Evolutionary conservation across 2,113 vertebrate genomes (phyloP).

Genomic region (Carollia perspicillata): DNA sequence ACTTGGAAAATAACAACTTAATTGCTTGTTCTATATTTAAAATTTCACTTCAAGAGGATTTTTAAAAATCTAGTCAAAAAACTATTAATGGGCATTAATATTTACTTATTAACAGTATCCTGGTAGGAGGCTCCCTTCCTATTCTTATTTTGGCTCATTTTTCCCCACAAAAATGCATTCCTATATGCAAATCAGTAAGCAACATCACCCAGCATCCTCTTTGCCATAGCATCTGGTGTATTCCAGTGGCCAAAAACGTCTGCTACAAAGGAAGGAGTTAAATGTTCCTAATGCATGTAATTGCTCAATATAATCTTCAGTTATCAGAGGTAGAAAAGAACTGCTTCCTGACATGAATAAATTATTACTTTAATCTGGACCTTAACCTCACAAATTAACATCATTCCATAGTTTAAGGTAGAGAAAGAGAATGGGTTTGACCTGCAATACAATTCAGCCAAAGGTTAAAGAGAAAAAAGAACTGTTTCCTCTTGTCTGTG

Average conservation of each 20-base stretch:
- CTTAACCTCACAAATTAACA: conserved; percentile 40
- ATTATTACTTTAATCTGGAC: conserved; percentile 3
- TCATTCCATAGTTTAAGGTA: neutral
- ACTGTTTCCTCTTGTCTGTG: neutral
- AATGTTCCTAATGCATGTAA: conserved; percentile 1
- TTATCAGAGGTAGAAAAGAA: conserved; percentile 18
- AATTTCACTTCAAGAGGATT: neutral
- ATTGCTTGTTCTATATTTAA: neutral
- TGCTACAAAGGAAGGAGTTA: conserved; percentile 22
- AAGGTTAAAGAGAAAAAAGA: conserved; percentile 13
- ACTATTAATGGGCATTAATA: neutral
- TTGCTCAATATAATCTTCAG: neutral
- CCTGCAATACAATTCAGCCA: conserved; percentile 34
- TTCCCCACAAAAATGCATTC: neutral
- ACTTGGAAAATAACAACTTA: neutral
- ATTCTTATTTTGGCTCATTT: neutral
- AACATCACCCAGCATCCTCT: neutral
- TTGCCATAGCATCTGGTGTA: conserved; percentile 16
- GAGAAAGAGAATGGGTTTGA: neutral
- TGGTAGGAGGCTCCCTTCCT: neutral
- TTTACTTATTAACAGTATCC: neutral
- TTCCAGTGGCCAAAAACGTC: conserved; percentile 44
- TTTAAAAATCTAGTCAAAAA: neutral
- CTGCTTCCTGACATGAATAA: conserved; percentile 28
- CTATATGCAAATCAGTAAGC: neutral